Conservation (phyloP, 2,113 vertebrate genomes). For the Vimba vimba region DNA sequence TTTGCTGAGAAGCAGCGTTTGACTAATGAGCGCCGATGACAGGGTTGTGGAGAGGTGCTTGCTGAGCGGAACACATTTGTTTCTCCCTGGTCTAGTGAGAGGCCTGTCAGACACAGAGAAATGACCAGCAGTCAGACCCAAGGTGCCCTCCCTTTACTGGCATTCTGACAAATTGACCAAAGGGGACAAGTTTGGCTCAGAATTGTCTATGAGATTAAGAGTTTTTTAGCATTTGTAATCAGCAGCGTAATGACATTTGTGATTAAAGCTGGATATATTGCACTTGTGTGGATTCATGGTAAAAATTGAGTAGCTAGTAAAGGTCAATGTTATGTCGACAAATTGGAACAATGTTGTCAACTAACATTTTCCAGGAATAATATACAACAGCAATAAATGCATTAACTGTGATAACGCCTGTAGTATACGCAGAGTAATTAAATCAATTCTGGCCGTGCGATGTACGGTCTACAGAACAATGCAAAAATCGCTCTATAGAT, state of each 20-base stretch:
- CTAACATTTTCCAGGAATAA: constrained; percentile 17
- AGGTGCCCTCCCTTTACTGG: constrained; percentile 74
- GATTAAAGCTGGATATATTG: not conserved
- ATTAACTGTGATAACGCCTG: not conserved
- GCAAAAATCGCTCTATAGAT: constrained; percentile 56
- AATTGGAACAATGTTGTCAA: constrained; percentile 10
- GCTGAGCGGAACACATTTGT: constrained; percentile 78
- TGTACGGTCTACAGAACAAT: constrained; percentile 56
- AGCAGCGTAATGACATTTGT: constrained; percentile 11
- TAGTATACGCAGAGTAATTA: not conserved
- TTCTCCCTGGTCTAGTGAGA: constrained; percentile 58
- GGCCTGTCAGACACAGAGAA: constrained; percentile 68
- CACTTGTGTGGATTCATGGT: constrained; percentile 25
- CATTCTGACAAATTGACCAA: constrained; percentile 77
- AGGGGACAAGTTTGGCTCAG: constrained; percentile 69
- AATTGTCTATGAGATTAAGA: constrained; percentile 73
- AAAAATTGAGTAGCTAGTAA: constrained; percentile 10
- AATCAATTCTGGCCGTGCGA: constrained; percentile 61
- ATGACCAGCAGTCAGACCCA: constrained; percentile 77
- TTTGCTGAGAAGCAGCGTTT: constrained; percentile 76
- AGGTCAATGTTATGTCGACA: constrained; percentile 28
- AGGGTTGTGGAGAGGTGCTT: constrained; percentile 73
- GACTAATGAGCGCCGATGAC: constrained; percentile 83
- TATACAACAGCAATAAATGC: constrained; percentile 2
- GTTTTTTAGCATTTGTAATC: constrained; percentile 65